phyloP scores from a whole-genome alignment of 2,888 invertebrate species.

The Gryllus longicercus region DNA sequence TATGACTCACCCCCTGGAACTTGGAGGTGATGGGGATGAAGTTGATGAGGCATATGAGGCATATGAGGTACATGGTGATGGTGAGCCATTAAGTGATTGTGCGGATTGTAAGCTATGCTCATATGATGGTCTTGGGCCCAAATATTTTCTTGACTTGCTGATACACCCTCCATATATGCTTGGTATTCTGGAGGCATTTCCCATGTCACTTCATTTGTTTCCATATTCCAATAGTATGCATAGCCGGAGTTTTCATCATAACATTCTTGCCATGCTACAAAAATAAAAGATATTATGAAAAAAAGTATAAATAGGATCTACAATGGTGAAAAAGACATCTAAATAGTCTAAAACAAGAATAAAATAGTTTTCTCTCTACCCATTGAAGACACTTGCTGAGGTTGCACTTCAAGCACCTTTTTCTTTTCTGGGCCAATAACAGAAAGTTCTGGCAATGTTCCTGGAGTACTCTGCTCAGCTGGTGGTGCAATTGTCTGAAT shows the following conservation, averaged over 20 bases:
- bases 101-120: background rate
- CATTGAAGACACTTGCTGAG: too few species aligned
- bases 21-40: background rate
- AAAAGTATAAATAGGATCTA: too few species aligned
- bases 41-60: background rate
- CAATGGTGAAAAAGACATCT: too few species aligned
- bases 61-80: background rate
- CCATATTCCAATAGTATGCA: constrained; percentile 63
- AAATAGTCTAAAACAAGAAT: too few species aligned
- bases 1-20: background rate
- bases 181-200: constrained; percentile 55
- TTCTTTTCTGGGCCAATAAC: too few species aligned
- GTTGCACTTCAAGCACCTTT: too few species aligned
- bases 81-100: background rate
- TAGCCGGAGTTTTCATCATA: constrained; percentile 59
- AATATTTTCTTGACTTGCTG: background rate
- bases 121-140: constrained; percentile 25
- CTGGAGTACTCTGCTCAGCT: too few species aligned
- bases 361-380: too few species aligned
- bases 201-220: constrained; percentile 64
- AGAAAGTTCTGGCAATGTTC: too few species aligned
- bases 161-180: constrained; percentile 34
- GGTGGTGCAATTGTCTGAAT: constrained; percentile 31
- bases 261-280: constrained; percentile 63
- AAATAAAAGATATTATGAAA: background rate